Evolutionary conservation across 2,888 invertebrate species (phyloP), one percentile per base, ranked within the genome.

Genomic region (Steinernema carpocapsae): DNA sequence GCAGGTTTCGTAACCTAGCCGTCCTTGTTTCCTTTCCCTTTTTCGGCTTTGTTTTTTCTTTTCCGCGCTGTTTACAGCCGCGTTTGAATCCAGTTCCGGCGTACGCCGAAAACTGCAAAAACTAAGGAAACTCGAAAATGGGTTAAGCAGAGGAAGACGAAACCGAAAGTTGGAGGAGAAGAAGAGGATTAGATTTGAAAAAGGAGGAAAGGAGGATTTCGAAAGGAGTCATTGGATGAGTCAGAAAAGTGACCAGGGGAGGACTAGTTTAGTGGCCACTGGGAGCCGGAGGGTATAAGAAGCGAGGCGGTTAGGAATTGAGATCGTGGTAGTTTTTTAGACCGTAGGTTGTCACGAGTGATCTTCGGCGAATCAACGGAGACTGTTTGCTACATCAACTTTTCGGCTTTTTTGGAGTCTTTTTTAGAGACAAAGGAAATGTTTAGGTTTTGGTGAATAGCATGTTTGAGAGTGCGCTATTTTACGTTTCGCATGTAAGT

Each of bases 371-470:
- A 32, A 17, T 37, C 37, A 37, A 37, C 37, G 37, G 37, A 1
- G 12, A 12, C 19, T 52, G 52, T 52, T 52, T 64, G 64, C 32
- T 64, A 64, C 64, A 48, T 48, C 48, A 7, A 14, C 19, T 48
- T 14, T 48, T 19, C 4, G 6, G 19, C 6, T 7, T 4, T 48
- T 48, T 48, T 14, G 48, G 17, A 48, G 4, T 48, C 4, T 48
- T 10, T 43, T 43, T 43, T 14, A 14, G 14, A 43, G 43, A 43
- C 43, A 43, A 43, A 14, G 43, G 14, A 43, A 43, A 43, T 43
- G 14, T 43, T 43, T 43, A 43, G 10, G 43, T 43, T 43, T 7
- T 43, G 43, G n/a, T n/a, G n/a, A n/a, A n/a, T n/a, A n/a, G n/a
- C n/a, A n/a, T n/a, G n/a, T n/a, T n/a, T n/a, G n/a, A n/a, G n/a